Percentiles rank a stretch among this genome's conserved stretches.
These are phyloP conservation scores for Polydrusus cervinus DNA, from an alignment of 2,888 invertebrate species.

Conservation along the genomic window DNA sequence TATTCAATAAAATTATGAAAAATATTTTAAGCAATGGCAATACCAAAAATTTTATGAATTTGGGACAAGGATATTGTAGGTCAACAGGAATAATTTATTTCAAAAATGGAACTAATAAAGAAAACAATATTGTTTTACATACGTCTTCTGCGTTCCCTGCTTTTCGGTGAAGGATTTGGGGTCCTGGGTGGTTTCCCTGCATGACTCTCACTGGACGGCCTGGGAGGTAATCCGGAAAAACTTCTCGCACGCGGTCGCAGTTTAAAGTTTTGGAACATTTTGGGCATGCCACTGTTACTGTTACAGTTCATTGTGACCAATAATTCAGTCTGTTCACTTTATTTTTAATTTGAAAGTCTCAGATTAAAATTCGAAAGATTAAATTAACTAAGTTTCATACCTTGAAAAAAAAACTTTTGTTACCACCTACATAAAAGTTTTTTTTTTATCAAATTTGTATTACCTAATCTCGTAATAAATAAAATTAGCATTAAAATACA, in stretches of 20 bases:
- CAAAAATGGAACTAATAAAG: no score
- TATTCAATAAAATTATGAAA: no score
- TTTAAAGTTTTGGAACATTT: slow-evolving; percentile 77
- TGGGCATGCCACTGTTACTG: slow-evolving; percentile 39
- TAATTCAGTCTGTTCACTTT: neutral
- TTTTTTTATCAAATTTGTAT: no score
- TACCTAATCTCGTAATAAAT: no score
- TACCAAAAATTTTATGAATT: no score
- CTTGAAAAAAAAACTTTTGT: neutral
- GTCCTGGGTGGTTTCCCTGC: slow-evolving; percentile 75
- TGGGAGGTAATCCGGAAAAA: slow-evolving; percentile 70
- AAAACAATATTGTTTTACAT: slow-evolving; percentile 45
- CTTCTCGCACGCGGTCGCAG: slow-evolving; percentile 74
- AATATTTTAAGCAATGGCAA: no score
- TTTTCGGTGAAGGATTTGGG: slow-evolving; percentile 73
- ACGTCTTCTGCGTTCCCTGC: slow-evolving; percentile 70
- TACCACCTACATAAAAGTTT: neutral
- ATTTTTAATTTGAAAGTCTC: no score
- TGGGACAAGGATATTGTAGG: no score
- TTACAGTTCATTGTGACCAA: slow-evolving; percentile 46
- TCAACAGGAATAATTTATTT: no score
- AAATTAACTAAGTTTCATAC: neutral
- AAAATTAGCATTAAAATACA: no score
- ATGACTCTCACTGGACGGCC: slow-evolving; percentile 61
- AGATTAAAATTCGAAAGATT: no score